A percentile compares a stretch with the other conserved stretches of the same genome.
Evolutionary conservation across 2,888 invertebrate genomes (phyloP).

Genomic region (Nephrotoma appendiculata): DNA sequence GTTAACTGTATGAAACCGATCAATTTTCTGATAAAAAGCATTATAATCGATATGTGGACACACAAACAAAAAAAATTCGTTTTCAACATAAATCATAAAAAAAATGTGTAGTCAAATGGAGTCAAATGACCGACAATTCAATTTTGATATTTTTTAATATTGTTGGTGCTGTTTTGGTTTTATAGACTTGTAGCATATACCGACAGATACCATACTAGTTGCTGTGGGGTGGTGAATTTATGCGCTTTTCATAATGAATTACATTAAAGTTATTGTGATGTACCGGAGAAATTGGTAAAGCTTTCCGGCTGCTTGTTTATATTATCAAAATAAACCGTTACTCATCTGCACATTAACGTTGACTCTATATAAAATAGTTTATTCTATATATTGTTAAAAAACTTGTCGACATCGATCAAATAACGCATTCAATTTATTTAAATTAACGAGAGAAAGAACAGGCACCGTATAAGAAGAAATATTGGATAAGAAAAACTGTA

Average conservation of each 20-base stretch:
- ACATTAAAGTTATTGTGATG: not conserved
- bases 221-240: not conserved
- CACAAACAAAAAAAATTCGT: not conserved
- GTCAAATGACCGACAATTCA: not conserved
- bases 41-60: not conserved
- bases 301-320: too few species aligned
- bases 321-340: too few species aligned
- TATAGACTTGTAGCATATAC: not conserved
- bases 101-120: not conserved
- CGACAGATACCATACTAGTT: not conserved
- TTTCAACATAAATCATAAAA: not conserved
- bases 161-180: not conserved
- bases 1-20: slow-evolving; percentile 2
- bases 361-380: not conserved
- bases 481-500: not conserved
- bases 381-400: not conserved
- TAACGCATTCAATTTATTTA: not conserved
- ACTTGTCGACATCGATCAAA: not conserved
- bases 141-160: not conserved
- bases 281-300: not conserved
- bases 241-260: not conserved
- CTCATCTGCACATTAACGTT: too few species aligned
- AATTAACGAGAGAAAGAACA: not conserved
- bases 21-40: slow-evolving; percentile 2
- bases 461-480: not conserved